Conservation (phyloP, 2,113 vertebrate genomes). For the Cromileptes altivelis region DNA sequence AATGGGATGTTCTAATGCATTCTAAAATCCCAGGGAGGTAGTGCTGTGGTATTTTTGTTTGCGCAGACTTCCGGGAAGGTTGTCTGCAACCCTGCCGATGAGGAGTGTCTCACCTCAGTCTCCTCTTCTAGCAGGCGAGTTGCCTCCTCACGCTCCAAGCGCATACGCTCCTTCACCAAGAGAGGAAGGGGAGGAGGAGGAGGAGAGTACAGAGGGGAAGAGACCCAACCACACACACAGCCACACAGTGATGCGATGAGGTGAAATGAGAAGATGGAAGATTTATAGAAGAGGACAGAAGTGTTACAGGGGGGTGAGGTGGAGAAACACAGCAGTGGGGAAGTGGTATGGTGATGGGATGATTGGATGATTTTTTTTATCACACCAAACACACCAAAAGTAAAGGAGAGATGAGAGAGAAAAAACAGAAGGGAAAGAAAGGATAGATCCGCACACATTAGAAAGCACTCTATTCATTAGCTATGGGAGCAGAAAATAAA, state of each 20-base stretch:
- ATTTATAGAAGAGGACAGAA: slow-evolving; percentile 26
- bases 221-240: slow-evolving; percentile 70
- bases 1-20: no score
- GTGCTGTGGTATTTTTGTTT: slow-evolving; percentile 14
- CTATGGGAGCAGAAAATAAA: slow-evolving; percentile 77
- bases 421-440: slow-evolving; percentile 59
- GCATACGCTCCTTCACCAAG: slow-evolving; percentile 90
- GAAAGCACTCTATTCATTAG: slow-evolving; percentile 72
- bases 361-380: slow-evolving; percentile 64
- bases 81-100: slow-evolving; percentile 46
- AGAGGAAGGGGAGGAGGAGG: slow-evolving; percentile 57
- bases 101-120: slow-evolving; percentile 88
- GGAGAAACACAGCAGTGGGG: neutral
- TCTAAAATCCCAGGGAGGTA: neutral
- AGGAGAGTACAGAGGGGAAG: slow-evolving; percentile 37
- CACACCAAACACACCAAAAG: slow-evolving; percentile 72
- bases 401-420: slow-evolving; percentile 50
- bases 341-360: slow-evolving; percentile 55
- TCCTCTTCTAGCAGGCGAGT: slow-evolving; percentile 90
- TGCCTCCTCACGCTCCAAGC: slow-evolving; percentile 91
- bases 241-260: slow-evolving; percentile 65
- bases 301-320: slow-evolving; percentile 25
- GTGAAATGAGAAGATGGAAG: slow-evolving; percentile 28
- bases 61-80: slow-evolving; percentile 30
- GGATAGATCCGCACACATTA: slow-evolving; percentile 85